Conservation (phyloP, 2,888 invertebrate species). For the Acronicta aceris region DNA sequence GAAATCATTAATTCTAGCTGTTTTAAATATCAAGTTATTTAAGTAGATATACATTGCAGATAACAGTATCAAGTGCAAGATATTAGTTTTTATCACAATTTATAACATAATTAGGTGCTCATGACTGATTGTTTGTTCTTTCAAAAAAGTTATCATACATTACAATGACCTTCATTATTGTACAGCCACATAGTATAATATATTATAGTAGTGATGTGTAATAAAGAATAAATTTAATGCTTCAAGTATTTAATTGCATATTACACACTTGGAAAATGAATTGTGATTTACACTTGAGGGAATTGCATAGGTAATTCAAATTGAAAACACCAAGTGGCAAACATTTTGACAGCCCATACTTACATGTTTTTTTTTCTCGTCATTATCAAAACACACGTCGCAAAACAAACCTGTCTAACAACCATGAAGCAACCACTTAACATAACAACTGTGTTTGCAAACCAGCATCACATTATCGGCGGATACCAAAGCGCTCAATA, state of each 20-base stretch:
- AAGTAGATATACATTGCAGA: background rate
- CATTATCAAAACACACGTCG: constrained; percentile 28
- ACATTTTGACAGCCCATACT: constrained; percentile 6
- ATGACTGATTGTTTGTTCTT: constrained; percentile 10
- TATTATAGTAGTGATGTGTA: too few species aligned
- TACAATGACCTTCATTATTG: constrained; percentile 14
- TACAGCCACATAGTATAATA: background rate
- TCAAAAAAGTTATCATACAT: constrained; percentile 9
- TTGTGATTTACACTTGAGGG: too few species aligned
- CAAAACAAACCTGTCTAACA: constrained; percentile 49
- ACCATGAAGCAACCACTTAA: constrained; percentile 25
- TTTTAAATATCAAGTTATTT: background rate
- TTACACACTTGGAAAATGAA: too few species aligned
- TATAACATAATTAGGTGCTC: constrained; percentile 20
- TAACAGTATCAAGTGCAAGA: constrained; percentile 11
- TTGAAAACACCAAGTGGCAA: constrained; percentile 13
- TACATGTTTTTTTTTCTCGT: constrained; percentile 5
- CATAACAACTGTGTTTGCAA: constrained; percentile 39
- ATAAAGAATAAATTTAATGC: too few species aligned
- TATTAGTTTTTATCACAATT: constrained; percentile 23
- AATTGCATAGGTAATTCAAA: background rate
- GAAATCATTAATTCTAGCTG: background rate
- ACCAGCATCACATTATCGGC: constrained; percentile 24
- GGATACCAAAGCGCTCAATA: constrained; percentile 21
- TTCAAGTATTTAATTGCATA: too few species aligned